Evolutionary conservation across 2,888 invertebrate species (phyloP), one percentile per base, ranked within the genome.

Genomic region (Archips xylosteana): DNA sequence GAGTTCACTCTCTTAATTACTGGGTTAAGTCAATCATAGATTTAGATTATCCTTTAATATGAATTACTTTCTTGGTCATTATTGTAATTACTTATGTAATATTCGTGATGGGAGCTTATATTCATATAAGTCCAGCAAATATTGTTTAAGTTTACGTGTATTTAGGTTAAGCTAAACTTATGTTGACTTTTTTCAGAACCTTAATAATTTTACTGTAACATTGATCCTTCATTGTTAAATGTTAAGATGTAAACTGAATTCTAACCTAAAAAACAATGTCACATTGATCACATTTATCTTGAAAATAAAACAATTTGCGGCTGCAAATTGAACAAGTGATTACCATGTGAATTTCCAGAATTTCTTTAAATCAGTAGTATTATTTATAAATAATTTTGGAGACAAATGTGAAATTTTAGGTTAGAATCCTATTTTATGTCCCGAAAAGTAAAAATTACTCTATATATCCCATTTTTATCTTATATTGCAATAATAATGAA

Each of bases 171-270:
- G 49, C 69, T 64, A 60, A 73, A 73, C 32, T 61, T 73, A 60
- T 69, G 68, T 60, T 69, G 69, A 69, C 63, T 73, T 73, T 73
- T 73, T 69, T 73, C 64, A 59, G 59, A 45, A n/a, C 12, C 39
- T 1, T 57, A 4, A 57, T 32, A 54, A 54, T 9, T 45, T 12
- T 45, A 45, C 12, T 54, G 51, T 54, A 54, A 54, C 15, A 8
- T 15, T 54, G n/a, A 15, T 54, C 15, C 51, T 15, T 15, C 5
- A 8, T 54, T 54, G 4, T 54, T 8, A 6, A 6, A 15, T 36
- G 36, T 36, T 36, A 49, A n/a, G 12, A 49, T 49, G 45, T 45
- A 9, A 45, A 45, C 45, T n/a, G 6, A 49, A 4, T 49, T 49
- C 4, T n/a, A n/a, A 49, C 49, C 49, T 49, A n/a, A 49, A 49